Base-by-base conservation (phyloP, 2,888 invertebrate genomes). In the Peribatodes rhomboidaria region DNA sequence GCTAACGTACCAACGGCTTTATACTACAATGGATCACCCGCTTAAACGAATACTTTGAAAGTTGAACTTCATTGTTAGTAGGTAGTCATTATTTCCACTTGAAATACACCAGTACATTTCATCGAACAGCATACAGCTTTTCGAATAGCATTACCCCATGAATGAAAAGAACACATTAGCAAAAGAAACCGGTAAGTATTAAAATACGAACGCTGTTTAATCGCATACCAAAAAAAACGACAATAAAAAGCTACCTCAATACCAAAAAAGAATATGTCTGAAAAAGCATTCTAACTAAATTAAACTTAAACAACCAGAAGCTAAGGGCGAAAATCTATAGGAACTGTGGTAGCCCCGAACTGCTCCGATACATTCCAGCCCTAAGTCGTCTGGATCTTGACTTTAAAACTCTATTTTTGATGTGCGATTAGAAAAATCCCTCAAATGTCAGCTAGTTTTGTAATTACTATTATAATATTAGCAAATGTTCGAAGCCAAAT, bases 101-200 rank as follows among this genome's bases (percentile, higher is more conserved):
- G 8, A n/a, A 61, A 20, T 18, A 16, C n/a, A n/a, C 8, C 18
- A 20, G 18, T 42, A 10, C 9, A 6, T 10, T 44, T 52, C 18
- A 55, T 53, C 64, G 64, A 59, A 74, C 74, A 74, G 71, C 62
- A 71, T 72, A 67, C 39, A 55, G 67, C 72, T 73, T 70, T 52
- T 57, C 7, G 10, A 60, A 71, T 69, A 67, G 49, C 49, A 63
- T 60, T 35, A 62, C 64, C 76, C 72, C 66, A 70, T 72, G 65
- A 50, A 66, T 61, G 52, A 63, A 53, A 65, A 61, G 46, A 63
- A 61, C 41, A 62, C 27, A 55, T 1, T 31, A 57, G 22, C 20
- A 47, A 18, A 53, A 49, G 13, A 44, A 50, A 53, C 39, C n/a
- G 13, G 14, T 41, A 2, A 41, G 46, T 42, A 55, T 22, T 52